These are phyloP conservation scores for Sternarchorhynchus goeldii DNA, from an alignment of 2,797 vertebrate species.

Conservation along the genomic window DNA sequence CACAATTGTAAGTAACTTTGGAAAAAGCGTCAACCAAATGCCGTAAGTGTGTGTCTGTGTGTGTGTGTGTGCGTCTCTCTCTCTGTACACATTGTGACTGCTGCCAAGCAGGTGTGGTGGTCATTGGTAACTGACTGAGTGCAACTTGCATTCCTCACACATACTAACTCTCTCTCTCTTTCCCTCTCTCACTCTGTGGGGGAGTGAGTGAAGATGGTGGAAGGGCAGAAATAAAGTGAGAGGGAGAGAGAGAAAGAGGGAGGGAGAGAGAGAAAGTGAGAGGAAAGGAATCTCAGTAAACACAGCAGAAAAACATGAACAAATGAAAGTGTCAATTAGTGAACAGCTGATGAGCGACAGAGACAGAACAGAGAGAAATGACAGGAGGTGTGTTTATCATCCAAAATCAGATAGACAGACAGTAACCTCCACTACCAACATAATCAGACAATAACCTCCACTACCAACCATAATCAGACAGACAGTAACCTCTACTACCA, in stretches of 20 bases:
- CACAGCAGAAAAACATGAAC: neutral
- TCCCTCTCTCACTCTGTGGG: conserved; percentile 45
- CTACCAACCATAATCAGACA: conserved; percentile 6
- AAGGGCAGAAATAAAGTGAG: conserved; percentile 52
- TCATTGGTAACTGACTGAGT: conserved; percentile 68
- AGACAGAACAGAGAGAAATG: conserved; percentile 21
- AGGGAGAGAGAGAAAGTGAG: neutral
- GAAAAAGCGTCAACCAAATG: no score
- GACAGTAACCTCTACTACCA: conserved; percentile 5
- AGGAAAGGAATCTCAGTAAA: no score
- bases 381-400: neutral
- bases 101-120: conserved; percentile 63
- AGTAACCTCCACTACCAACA: neutral
- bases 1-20: no score
- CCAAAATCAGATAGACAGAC: neutral
- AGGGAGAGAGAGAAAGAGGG: conserved; percentile 4
- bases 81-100: conserved; percentile 58
- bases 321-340: conserved; percentile 19
- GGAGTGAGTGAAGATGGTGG: conserved; percentile 41
- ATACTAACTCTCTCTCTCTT: conserved; percentile 35
- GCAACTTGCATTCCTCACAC: conserved; percentile 61
- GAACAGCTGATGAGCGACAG: conserved; percentile 12
- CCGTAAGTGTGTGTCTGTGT: conserved; percentile 31
- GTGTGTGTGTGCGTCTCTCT: conserved; percentile 47
- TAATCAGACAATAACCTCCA: neutral